These are phyloP conservation scores for Heteractis magnifica DNA, from an alignment of 92 coral and sea anemone species.

Conservation along the genomic window DNA sequence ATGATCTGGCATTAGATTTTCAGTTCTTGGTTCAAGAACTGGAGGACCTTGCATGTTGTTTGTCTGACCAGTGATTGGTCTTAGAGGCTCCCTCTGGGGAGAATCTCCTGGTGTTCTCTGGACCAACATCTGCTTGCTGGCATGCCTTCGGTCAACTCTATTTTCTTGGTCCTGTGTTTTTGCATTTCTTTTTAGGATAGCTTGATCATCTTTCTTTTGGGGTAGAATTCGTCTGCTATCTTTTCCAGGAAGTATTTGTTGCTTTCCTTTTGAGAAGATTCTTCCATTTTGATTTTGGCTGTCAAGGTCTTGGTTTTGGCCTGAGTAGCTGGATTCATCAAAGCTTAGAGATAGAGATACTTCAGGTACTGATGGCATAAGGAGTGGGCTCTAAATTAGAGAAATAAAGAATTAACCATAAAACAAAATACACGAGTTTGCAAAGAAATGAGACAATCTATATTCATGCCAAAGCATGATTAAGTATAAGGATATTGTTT, in stretches of 20 bases:
- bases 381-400: conserved; percentile 29
- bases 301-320: conserved; percentile 16
- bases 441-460: no score
- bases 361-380: conserved; percentile 69
- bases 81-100: conserved; percentile 66
- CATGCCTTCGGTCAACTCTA: conserved; percentile 15
- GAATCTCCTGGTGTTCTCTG: conserved; percentile 15
- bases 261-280: not conserved
- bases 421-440: no score
- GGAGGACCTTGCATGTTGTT: not conserved
- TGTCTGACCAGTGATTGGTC: conserved; percentile 29
- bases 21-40: not conserved
- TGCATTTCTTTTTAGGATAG: not conserved
- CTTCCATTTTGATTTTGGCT: not conserved
- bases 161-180: conserved; percentile 26
- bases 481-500: no score
- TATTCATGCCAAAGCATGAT: no score
- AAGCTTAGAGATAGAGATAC: conserved; percentile 86
- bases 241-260: conserved; percentile 11
- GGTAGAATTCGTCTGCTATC: not conserved
- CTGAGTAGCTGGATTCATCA: conserved; percentile 41
- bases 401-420: not conserved
- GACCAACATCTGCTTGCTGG: conserved; percentile 34
- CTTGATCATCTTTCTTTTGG: not conserved
- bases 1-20: not conserved